Evolutionary conservation across 2,888 invertebrate genomes (phyloP).

Genomic region (Mythimna vitellina): DNA sequence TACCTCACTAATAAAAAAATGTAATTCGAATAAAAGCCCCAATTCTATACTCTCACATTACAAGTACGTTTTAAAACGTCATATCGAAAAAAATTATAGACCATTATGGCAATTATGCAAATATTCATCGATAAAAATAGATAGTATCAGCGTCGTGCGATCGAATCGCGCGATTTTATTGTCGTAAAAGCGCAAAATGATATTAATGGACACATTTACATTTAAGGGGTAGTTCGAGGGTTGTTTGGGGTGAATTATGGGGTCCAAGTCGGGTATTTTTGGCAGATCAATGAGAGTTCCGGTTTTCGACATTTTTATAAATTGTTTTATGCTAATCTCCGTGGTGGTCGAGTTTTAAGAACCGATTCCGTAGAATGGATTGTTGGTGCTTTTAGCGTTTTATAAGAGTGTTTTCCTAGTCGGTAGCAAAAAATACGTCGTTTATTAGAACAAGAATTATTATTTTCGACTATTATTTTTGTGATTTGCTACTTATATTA

Average conservation of each 20-base stretch:
- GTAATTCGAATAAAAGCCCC: constrained; percentile 6
- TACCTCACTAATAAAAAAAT: not conserved
- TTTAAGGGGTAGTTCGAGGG: constrained; percentile 73
- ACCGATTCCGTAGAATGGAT: constrained; percentile 24
- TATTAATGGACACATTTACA: constrained; percentile 83
- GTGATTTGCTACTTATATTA: not conserved
- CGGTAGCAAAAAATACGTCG: constrained; percentile 1
- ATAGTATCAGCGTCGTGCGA: constrained; percentile 79
- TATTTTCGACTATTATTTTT: not conserved
- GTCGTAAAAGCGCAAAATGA: constrained; percentile 80
- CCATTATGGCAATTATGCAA: constrained; percentile 81
- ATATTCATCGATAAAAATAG: constrained; percentile 79
- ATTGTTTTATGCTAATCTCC: constrained; percentile 48
- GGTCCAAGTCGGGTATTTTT: constrained; percentile 36
- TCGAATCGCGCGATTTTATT: constrained; percentile 82
- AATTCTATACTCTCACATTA: constrained; percentile 28
- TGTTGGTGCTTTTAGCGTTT: constrained; percentile 6
- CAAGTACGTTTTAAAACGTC: constrained; percentile 35
- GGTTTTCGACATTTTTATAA: constrained; percentile 41
- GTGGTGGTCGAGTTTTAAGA: constrained; percentile 18
- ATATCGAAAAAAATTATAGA: constrained; percentile 64
- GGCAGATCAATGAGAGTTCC: constrained; percentile 45
- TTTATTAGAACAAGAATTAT: not conserved
- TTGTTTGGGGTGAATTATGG: constrained; percentile 51
- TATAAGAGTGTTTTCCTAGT: constrained; percentile 1